A percentile compares a stretch with the other conserved stretches of the same genome.
Evolutionary conservation across 2,113 vertebrate species (phyloP).

Genomic region (Okapia johnstoni): DNA sequence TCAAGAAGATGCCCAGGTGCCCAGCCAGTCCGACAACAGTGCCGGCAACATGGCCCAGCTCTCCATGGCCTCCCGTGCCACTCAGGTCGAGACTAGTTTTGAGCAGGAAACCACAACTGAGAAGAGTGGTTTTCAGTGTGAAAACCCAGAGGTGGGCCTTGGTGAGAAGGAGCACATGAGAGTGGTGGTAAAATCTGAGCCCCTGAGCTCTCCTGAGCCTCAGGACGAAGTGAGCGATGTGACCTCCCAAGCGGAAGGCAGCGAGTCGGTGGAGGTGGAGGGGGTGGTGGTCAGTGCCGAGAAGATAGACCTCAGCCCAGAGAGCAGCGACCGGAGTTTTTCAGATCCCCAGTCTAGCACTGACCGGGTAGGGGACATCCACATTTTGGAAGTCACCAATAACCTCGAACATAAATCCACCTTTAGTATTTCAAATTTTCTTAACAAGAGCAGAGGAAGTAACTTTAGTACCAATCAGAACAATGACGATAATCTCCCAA

Average conservation of each 20-base stretch:
- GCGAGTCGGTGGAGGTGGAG: slow-evolving; percentile 91
- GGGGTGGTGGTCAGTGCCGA: slow-evolving; percentile 85
- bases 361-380: slow-evolving; percentile 85
- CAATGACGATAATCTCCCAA: slow-evolving; percentile 88
- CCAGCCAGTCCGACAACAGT: slow-evolving; percentile 93
- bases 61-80: slow-evolving; percentile 80
- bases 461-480: slow-evolving; percentile 76
- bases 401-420: slow-evolving; percentile 87
- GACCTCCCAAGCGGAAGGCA: slow-evolving; percentile 92
- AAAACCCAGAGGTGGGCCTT: slow-evolving; percentile 79
- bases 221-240: slow-evolving; percentile 93
- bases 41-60: slow-evolving; percentile 81
- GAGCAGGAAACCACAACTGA: slow-evolving; percentile 82
- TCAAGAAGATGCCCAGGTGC: slow-evolving; percentile 96
- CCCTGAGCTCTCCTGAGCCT: slow-evolving; percentile 93
- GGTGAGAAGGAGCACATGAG: slow-evolving; percentile 87
- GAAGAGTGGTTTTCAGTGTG: slow-evolving; percentile 80
- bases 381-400: slow-evolving; percentile 87
- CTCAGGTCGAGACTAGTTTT: slow-evolving; percentile 80
- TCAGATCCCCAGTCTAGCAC: slow-evolving; percentile 92
- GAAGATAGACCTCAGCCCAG: slow-evolving; percentile 95
- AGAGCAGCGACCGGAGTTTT: slow-evolving; percentile 95
- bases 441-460: slow-evolving; percentile 85
- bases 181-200: slow-evolving; percentile 95
- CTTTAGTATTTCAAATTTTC: slow-evolving; percentile 92